Conservation (phyloP, 1,140 invertebrate species). For the Periplaneta americana region DNA sequence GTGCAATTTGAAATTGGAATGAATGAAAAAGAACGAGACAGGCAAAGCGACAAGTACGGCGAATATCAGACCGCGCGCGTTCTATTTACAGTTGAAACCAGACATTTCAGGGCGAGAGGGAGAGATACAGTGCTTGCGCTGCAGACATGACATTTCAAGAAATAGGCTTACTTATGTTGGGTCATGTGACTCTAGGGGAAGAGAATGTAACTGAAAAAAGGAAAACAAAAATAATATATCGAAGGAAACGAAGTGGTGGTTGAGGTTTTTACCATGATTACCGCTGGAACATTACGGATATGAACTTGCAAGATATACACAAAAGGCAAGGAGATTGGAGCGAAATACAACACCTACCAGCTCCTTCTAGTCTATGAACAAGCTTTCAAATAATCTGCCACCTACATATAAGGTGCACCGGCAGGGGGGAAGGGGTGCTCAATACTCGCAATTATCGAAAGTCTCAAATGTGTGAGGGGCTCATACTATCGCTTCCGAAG, state of each 20-base stretch:
- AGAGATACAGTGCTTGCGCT: neutral
- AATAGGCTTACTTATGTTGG: neutral
- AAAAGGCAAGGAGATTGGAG: neutral
- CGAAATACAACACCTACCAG: neutral
- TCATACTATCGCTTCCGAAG: neutral
- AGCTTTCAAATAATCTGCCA: neutral
- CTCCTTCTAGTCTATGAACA: neutral
- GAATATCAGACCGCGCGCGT: too few relatives aligned
- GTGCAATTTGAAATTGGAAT: too few relatives aligned
- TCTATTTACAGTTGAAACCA: neutral
- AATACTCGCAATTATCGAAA: neutral
- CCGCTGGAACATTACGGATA: neutral
- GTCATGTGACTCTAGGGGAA: neutral
- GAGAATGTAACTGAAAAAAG: neutral
- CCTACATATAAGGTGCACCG: neutral
- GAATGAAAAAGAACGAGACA: too few relatives aligned
- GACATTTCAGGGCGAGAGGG: neutral
- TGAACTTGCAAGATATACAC: neutral
- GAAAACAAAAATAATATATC: neutral
- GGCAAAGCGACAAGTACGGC: too few relatives aligned
- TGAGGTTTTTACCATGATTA: neutral
- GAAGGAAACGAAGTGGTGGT: neutral
- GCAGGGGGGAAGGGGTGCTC: neutral
- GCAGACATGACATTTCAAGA: neutral
- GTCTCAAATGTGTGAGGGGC: neutral